phyloP scores from a whole-genome alignment of 1,140 invertebrate genomes.

The Chlorops oryzae region DNA sequence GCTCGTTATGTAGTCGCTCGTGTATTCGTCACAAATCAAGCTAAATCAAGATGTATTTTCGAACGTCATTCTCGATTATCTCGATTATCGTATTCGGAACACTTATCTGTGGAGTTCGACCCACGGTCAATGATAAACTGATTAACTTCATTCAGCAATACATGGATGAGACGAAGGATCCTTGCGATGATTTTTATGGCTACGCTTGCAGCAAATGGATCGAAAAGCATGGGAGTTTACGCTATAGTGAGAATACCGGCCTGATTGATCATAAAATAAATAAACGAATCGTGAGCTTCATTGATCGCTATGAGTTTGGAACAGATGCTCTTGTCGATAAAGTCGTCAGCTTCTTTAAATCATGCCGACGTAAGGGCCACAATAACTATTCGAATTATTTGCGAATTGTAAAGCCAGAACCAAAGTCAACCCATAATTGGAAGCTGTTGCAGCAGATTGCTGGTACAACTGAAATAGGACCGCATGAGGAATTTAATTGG shows the following conservation, averaged over 20 bases:
- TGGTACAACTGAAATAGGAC: conserved; percentile 12
- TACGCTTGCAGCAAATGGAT: conserved; percentile 32
- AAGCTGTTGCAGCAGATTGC: no score
- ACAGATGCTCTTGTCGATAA: no score
- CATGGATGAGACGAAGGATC: conserved; percentile 9
- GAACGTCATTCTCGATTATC: no score
- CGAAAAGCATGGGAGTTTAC: conserved; percentile 7
- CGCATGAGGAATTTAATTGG: conserved; percentile 22
- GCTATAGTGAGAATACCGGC: conserved; percentile 21
- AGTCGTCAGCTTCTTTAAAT: conserved; percentile 20
- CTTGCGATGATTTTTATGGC: conserved; percentile 25
- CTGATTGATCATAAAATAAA: conserved; percentile 25
- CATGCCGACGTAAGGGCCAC: conserved; percentile 13
- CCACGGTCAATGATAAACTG: conserved; percentile 12
- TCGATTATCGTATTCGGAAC: no score
- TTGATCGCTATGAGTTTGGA: no score
- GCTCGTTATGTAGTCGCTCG: no score
- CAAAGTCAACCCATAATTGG: no score
- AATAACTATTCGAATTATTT: conserved; percentile 15
- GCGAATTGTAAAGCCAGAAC: conserved; percentile 15
- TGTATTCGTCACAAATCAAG: no score
- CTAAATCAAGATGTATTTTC: no score
- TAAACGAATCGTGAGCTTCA: conserved; percentile 11
- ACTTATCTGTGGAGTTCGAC: no score
- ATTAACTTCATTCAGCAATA: conserved; percentile 23